These are phyloP conservation scores for Cotesia typhae DNA, from an alignment of 1,140 invertebrate species.

Conservation along the genomic window DNA sequence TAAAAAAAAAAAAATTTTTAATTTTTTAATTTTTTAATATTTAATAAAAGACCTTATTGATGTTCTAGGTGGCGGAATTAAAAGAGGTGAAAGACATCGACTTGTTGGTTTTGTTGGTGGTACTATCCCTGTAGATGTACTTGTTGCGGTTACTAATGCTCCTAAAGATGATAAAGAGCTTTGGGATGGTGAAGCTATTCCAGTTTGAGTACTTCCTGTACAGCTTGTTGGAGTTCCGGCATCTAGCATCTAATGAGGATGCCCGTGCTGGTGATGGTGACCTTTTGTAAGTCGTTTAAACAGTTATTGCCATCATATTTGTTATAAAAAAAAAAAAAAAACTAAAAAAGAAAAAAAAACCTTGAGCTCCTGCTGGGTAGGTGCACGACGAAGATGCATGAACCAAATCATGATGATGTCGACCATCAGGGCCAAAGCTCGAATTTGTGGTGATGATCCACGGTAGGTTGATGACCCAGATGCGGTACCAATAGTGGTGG, in stretches of 20 bases:
- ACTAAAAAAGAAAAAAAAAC: constrained; percentile 39
- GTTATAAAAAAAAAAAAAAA: too few species aligned
- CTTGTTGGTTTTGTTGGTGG: constrained; percentile 52
- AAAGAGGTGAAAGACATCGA: constrained; percentile 75
- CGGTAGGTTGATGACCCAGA: constrained; percentile 70
- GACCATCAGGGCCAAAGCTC: constrained; percentile 78
- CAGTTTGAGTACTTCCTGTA: constrained; percentile 47
- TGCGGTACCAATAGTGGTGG: constrained; percentile 57
- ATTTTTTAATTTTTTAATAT: too few species aligned
- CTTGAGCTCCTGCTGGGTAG: constrained; percentile 60
- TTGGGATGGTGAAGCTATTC: constrained; percentile 66
- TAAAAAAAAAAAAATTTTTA: background rate
- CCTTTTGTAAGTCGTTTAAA: constrained; percentile 53
- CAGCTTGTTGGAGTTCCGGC: constrained; percentile 64
- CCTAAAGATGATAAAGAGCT: constrained; percentile 69
- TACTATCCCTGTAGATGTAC: constrained; percentile 43
- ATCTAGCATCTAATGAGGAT: constrained; percentile 77
- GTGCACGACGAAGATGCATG: constrained; percentile 65
- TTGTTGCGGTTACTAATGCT: constrained; percentile 64
- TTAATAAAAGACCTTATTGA: constrained; percentile 55
- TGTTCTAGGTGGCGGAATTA: constrained; percentile 72
- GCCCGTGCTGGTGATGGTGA: constrained; percentile 79
- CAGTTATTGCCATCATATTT: background rate
- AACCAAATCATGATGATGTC: constrained; percentile 61
- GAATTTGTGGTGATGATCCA: constrained; percentile 81